Evolutionary conservation across 1,140 invertebrate genomes (phyloP).

Genomic region (Drosophila cardini): DNA sequence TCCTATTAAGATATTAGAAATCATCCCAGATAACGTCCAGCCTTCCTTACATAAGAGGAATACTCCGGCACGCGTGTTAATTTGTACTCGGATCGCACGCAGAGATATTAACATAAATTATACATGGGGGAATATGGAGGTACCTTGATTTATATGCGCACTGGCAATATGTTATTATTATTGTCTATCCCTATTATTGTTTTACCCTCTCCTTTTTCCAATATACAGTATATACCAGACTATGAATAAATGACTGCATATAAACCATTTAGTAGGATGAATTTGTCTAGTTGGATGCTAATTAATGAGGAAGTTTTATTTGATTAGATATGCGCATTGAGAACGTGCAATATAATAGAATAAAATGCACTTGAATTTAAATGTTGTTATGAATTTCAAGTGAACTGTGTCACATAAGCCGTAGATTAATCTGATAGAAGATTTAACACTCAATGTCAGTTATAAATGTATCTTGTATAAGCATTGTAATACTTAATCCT

Average conservation of each 20-base stretch:
- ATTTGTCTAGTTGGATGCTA: conserved; percentile 34
- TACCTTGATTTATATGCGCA: conserved; percentile 75
- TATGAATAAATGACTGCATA: conserved; percentile 25
- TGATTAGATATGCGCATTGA: conserved; percentile 33
- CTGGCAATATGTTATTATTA: conserved; percentile 70
- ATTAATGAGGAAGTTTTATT: conserved; percentile 45
- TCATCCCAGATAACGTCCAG: conserved; percentile 1
- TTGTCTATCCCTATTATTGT: conserved; percentile 36
- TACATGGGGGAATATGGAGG: conserved; percentile 21
- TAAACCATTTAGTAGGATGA: conserved; percentile 36
- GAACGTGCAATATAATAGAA: conserved; percentile 22
- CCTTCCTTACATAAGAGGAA: conserved; percentile 2
- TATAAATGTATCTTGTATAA: no score
- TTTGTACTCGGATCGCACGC: conserved; percentile 39
- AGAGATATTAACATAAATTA: conserved; percentile 53
- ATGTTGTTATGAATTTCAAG: conserved; percentile 8
- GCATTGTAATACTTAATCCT: no score
- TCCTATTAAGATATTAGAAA: conserved; percentile 5
- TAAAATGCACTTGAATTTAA: conserved; percentile 18
- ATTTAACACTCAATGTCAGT: neutral
- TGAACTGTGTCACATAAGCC: no score
- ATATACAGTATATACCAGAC: neutral
- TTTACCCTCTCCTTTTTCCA: neutral
- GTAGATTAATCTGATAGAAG: no score
- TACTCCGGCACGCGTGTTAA: conserved; percentile 44